These are phyloP conservation scores for Patagioenas fasciata DNA, from an alignment of 2,113 vertebrate genomes.

Conservation along the genomic window DNA sequence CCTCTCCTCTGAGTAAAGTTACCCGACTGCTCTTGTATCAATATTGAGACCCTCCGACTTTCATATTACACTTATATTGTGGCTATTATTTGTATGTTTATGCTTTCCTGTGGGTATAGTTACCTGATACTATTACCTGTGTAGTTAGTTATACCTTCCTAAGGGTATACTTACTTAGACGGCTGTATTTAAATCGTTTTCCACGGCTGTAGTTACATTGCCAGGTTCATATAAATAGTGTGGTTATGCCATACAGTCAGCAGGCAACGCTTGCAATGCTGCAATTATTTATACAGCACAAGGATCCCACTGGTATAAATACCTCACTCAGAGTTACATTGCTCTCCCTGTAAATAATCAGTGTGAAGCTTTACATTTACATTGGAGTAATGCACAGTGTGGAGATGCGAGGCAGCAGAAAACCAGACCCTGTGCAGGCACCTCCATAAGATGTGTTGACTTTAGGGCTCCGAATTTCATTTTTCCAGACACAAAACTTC, in stretches of 20 bases:
- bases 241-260: neutral
- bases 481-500: neutral
- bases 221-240: neutral
- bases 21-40: neutral
- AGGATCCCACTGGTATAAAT: constrained; percentile 18
- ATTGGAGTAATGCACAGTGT: neutral
- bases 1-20: neutral
- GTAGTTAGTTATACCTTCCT: constrained; percentile 40
- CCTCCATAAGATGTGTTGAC: neutral
- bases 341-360: neutral
- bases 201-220: neutral
- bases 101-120: constrained; percentile 10
- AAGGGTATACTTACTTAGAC: neutral
- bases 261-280: neutral
- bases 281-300: neutral
- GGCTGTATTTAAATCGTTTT: constrained; percentile 28
- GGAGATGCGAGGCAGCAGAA: neutral
- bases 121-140: constrained; percentile 42
- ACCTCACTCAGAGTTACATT: neutral
- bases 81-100: constrained; percentile 51
- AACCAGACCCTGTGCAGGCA: neutral
- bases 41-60: constrained; percentile 21
- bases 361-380: neutral
- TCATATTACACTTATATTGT: neutral
- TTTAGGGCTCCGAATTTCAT: neutral